These are phyloP conservation scores for Azorinus chamasolen DNA, from an alignment of 2,888 invertebrate species.

Conservation along the genomic window DNA sequence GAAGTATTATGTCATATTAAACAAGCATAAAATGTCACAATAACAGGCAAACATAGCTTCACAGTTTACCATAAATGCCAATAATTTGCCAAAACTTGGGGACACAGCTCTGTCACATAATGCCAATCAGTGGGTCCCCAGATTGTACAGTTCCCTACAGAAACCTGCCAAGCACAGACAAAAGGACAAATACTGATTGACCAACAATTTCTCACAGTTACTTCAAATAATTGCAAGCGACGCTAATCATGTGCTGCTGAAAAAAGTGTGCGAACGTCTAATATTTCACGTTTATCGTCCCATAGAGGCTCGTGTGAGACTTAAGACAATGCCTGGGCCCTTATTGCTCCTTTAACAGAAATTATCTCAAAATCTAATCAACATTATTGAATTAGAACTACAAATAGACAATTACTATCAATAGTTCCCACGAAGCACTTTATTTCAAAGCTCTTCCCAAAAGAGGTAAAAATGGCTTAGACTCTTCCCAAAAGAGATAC, in stretches of 20 bases:
- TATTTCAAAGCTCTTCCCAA: neutral
- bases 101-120: too few relatives aligned
- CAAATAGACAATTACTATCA: constrained; percentile 33
- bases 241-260: neutral
- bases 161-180: neutral
- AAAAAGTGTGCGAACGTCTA: constrained; percentile 7
- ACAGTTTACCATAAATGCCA: too few relatives aligned
- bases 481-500: constrained; percentile 3
- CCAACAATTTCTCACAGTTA: constrained; percentile 17
- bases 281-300: constrained; percentile 8
- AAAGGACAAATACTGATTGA: neutral
- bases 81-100: too few relatives aligned
- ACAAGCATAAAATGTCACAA: too few relatives aligned
- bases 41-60: too few relatives aligned
- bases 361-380: constrained; percentile 57
- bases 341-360: constrained; percentile 30
- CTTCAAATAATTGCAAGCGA: constrained; percentile 1
- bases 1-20: too few relatives aligned
- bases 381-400: constrained; percentile 53
- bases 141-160: too few relatives aligned
- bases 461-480: constrained; percentile 15
- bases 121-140: too few relatives aligned
- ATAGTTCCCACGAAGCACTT: constrained; percentile 39
- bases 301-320: too few relatives aligned
- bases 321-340: constrained; percentile 34